Base-by-base conservation (phyloP, 2,888 invertebrate species). In the Andrena fulva region DNA sequence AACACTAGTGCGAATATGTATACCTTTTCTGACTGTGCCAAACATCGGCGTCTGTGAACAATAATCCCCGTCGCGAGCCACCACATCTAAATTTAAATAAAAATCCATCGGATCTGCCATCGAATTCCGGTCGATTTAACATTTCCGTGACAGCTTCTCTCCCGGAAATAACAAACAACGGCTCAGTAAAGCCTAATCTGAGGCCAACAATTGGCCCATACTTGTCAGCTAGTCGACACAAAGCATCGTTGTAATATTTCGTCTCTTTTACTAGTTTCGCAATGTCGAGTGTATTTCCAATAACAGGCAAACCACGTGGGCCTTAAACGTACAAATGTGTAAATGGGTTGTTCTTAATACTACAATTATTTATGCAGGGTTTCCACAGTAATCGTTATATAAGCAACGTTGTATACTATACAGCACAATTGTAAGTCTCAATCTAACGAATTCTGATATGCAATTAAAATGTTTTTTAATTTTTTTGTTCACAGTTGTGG, bases 61-160 rank as follows among this genome's bases (percentile, higher is more conserved):
- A 95, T n/a, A 97, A 95, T 5, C 97, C 96, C 71, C 95, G 93
- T 92, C 95, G 94, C 90, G 95, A 95, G 24, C 96, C 96, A 76
- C 96, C 95, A 50, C 96, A 96, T 80, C 97, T 94, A 82, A 96
- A 93, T 75, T 95, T 94, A 84, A 96, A 95, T 86, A 96, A 95
- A 91, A 96, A 96, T 50, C 95, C 96, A 85, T 96, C 95, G 0
- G 97, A 97, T 83, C 97, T 94, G 0, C 96, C 96, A 89, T 96
- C 96, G 87, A 96, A 97, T 83, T 96, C 96, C 16, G 95, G 95
- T 7, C 95, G 94, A 1, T 94, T 94, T 67, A 96, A 95, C 33
- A 96, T 95, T 90, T 96, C 96, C 24, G 95, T 94, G 5, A 96
- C 95, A 63, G 96, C 96, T 62, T 96, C 95, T n/a, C 95, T 94